These are phyloP conservation scores for Eriosoma lanigerum DNA, from an alignment of 1,140 invertebrate species.

Conservation along the genomic window DNA sequence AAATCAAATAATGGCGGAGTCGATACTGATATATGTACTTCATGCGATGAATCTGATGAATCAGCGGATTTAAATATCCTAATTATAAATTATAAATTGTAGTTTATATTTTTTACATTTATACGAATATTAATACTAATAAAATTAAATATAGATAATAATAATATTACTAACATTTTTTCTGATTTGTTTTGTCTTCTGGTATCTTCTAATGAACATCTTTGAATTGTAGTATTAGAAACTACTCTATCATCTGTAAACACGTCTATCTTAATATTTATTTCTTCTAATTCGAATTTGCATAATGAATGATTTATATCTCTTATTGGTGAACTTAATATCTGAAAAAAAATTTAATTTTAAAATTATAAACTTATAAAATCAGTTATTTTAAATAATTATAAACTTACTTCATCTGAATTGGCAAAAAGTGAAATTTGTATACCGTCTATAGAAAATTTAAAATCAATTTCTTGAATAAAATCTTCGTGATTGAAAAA, in stretches of 20 bases:
- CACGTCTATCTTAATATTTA: conserved; percentile 65
- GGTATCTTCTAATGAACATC: conserved; percentile 70
- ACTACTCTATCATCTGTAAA: conserved; percentile 72
- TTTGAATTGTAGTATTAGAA: conserved; percentile 72
- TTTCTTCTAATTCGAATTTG: conserved; percentile 72
- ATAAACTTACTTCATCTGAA: conserved; percentile 65
- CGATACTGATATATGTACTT: conserved; percentile 65
- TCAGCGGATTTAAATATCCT: conserved; percentile 38
- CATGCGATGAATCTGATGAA: conserved; percentile 52
- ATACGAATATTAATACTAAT: too few species aligned
- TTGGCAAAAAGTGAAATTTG: conserved; percentile 72
- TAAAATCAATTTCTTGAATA: conserved; percentile 63
- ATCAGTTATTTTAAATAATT: background rate
- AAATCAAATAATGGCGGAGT: conserved; percentile 70
- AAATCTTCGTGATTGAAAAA: conserved; percentile 72
- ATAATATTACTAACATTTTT: conserved; percentile 23
- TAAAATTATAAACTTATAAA: background rate
- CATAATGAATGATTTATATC: conserved; percentile 73
- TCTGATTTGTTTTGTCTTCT: conserved; percentile 39
- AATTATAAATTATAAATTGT: background rate
- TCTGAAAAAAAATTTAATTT: conserved; percentile 56
- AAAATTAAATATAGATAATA: background rate
- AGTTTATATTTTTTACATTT: background rate
- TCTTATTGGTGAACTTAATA: conserved; percentile 72
- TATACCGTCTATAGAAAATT: conserved; percentile 69